These are phyloP conservation scores for Tyrophagus putrescentiae DNA, from an alignment of 1,140 invertebrate genomes.

Conservation along the genomic window DNA sequence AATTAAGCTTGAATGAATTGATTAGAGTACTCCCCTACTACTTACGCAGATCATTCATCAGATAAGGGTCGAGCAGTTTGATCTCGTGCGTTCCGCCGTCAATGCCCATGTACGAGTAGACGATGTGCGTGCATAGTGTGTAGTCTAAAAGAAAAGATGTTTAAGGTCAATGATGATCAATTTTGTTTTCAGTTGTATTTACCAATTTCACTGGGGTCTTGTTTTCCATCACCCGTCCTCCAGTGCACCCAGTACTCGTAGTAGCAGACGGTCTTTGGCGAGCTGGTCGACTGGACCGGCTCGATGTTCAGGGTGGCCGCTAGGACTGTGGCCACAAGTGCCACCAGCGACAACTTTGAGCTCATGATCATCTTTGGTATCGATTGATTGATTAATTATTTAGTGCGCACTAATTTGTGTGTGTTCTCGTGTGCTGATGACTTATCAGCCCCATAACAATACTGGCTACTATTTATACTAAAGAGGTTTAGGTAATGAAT, in stretches of 20 bases:
- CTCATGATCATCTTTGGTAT: too few relatives aligned
- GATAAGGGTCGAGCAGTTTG: not conserved
- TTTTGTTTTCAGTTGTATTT: not conserved
- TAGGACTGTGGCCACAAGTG: not conserved
- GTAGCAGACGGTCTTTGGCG: constrained; percentile 5
- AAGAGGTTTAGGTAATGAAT: too few relatives aligned
- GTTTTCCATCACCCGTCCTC: not conserved
- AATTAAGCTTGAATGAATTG: not conserved
- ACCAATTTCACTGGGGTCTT: not conserved
- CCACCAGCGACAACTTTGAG: not conserved
- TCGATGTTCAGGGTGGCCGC: too few relatives aligned
- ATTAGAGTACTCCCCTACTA: not conserved
- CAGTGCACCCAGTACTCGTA: not conserved
- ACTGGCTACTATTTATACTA: too few relatives aligned
- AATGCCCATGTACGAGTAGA: not conserved
- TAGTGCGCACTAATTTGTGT: too few relatives aligned
- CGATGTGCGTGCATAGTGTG: not conserved
- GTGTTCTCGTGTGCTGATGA: too few relatives aligned
- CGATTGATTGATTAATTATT: too few relatives aligned
- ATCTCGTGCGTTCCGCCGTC: not conserved
- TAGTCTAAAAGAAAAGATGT: not conserved
- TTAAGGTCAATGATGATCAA: not conserved
- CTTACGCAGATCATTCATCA: constrained; percentile 1
- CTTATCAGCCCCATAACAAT: too few relatives aligned
- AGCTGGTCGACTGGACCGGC: not conserved